Evolutionary conservation across 2,113 vertebrate genomes (phyloP), one percentile per base, ranked within the genome.

Genomic region (Circaetus gallicus): DNA sequence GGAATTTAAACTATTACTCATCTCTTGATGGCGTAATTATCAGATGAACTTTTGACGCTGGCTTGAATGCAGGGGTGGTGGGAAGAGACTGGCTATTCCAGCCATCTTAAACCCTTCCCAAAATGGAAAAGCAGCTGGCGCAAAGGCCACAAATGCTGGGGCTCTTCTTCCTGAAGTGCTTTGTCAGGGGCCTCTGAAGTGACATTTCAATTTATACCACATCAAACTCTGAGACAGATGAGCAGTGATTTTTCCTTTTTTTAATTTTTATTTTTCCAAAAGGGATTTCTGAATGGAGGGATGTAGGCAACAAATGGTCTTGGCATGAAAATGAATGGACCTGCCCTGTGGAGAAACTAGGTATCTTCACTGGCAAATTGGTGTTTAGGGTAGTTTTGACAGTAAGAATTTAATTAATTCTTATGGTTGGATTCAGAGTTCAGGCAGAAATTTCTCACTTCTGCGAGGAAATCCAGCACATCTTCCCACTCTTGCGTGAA

Each of bases 11-110:
- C 85, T 86, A 58, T 92, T 94, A 20, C 62, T 94, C 90, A 61
- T 63, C 81, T 93, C 94, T 38, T 70, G 74, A 36, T 87, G 87
- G 67, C 0, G 1, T 93, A 62, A 93, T 94, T 94, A 40, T 10
- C 49, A 52, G 72, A 40, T 93, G 96, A 95, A 94, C 95, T 94
- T 93, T 50, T 82, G 93, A 73, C 4, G 9, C 49, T 40, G 63
- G 53, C 81, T 66, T 34, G 66, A 77, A 34, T 40, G 71, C 83
- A 79, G 84, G 82, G 45, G 17, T 73, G 83, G 74, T 93, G 95
- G 96, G 97, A 96, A 96, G 92, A 92, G 56, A 53, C 69, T n/a
- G 87, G 31, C 61, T 94, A 94, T 98, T 96, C 83, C 93, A 97
- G 71, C 63, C 67, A 95, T 97, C 56, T 76, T 62, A 94, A 95